These are phyloP conservation scores for Coranthus polyacanthus DNA, from an alignment of 2,797 vertebrate species.

Conservation along the genomic window DNA sequence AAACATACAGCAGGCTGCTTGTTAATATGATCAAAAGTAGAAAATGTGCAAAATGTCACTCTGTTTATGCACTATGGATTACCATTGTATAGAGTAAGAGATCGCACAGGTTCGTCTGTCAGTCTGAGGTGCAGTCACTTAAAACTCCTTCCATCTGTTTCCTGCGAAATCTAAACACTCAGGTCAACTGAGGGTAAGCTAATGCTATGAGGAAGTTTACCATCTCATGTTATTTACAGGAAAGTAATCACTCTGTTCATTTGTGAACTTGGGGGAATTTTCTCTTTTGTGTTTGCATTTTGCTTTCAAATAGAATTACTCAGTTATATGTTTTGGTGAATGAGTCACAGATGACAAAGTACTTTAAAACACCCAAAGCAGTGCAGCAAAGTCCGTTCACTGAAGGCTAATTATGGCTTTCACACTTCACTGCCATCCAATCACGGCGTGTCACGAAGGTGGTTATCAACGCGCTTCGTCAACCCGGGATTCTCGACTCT, in stretches of 20 bases:
- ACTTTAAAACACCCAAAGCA: background rate
- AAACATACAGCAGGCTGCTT: background rate
- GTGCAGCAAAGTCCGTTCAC: no score
- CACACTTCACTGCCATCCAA: background rate
- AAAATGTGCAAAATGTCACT: background rate
- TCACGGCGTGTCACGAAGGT: background rate
- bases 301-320: background rate
- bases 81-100: background rate
- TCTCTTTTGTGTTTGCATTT: background rate
- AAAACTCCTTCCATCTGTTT: constrained; percentile 13
- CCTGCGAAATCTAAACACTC: background rate
- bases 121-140: background rate
- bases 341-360: background rate
- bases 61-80: background rate
- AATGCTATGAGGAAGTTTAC: background rate
- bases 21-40: background rate
- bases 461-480: no score
- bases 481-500: no score
- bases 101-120: background rate
- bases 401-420: constrained; percentile 2
- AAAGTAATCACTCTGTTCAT: background rate
- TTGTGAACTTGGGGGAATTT: background rate
- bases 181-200: constrained; percentile 1
- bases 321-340: background rate
- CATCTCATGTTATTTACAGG: background rate